Evolutionary conservation across 2,797 vertebrate genomes (phyloP).

Genomic region (Argya squamiceps): DNA sequence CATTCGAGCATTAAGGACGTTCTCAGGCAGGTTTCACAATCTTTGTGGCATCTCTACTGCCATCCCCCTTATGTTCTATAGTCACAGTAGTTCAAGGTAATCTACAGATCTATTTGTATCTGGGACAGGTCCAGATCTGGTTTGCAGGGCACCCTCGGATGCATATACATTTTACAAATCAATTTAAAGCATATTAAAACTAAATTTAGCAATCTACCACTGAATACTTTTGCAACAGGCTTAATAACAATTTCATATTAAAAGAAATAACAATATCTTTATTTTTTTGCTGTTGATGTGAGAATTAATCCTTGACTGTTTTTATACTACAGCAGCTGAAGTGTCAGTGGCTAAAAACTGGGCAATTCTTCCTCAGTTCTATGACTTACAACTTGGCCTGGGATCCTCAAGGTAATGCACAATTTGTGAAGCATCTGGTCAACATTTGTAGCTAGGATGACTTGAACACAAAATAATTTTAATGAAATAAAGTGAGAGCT

Average conservation of each 20-base stretch:
- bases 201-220: background rate
- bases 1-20: background rate
- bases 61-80: background rate
- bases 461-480: background rate
- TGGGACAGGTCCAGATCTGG: background rate
- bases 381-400: slow-evolving; percentile 97
- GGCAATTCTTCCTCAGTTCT: slow-evolving; percentile 95
- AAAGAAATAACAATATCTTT: slow-evolving; percentile 16
- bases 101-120: background rate
- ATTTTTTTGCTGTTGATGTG: background rate
- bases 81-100: background rate
- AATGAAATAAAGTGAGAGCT: background rate
- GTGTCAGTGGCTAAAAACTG: slow-evolving; percentile 98
- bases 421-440: slow-evolving; percentile 23
- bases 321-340: slow-evolving; percentile 88
- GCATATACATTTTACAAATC: background rate
- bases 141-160: background rate
- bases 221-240: background rate
- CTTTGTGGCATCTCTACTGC: background rate
- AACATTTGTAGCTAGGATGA: background rate
- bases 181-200: background rate
- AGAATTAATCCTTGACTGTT: slow-evolving; percentile 34
- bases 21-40: background rate
- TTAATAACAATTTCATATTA: background rate
- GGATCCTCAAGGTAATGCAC: slow-evolving; percentile 95